phyloP scores from a whole-genome alignment of 2,797 vertebrate genomes.

The Astyanax mexicanus region DNA sequence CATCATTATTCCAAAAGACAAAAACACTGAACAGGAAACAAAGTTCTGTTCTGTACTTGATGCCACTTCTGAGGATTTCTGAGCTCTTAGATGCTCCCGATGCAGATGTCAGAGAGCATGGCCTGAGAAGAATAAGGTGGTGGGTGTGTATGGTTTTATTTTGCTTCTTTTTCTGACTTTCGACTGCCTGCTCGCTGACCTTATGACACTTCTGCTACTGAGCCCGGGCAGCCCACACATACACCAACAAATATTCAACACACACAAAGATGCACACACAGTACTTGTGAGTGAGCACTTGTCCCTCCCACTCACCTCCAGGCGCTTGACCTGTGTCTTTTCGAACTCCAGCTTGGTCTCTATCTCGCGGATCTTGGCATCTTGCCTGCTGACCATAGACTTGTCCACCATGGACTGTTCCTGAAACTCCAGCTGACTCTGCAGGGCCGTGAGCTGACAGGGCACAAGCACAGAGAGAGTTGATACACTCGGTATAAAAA shows the following conservation, averaged over 20 bases:
- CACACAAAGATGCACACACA: background rate
- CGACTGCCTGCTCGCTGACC: slow-evolving; percentile 21
- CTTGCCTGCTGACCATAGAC: slow-evolving; percentile 93
- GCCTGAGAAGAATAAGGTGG: background rate
- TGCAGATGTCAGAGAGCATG: background rate
- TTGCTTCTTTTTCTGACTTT: slow-evolving; percentile 21
- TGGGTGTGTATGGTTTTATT: slow-evolving; percentile 29
- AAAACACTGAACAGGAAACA: background rate
- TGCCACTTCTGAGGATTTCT: background rate
- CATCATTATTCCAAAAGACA: background rate
- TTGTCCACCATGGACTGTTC: slow-evolving; percentile 99
- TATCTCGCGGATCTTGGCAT: slow-evolving; percentile 94
- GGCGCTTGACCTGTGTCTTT: slow-evolving; percentile 94
- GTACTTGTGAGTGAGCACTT: background rate
- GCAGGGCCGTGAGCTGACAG: slow-evolving; percentile 88
- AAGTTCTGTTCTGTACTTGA: background rate
- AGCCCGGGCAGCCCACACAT: slow-evolving; percentile 14
- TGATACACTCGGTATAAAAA: slow-evolving; percentile 19
- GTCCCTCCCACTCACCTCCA: slow-evolving; percentile 84
- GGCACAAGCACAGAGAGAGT: slow-evolving; percentile 10
- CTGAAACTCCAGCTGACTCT: slow-evolving; percentile 95
- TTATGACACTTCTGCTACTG: slow-evolving; percentile 12
- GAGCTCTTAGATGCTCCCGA: background rate
- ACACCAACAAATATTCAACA: background rate
- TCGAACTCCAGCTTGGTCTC: slow-evolving; percentile 97